Evolutionary conservation across 1,140 invertebrate genomes (phyloP), one percentile per base, ranked within the genome.

Genomic region (Eriocheir sinensis): DNA sequence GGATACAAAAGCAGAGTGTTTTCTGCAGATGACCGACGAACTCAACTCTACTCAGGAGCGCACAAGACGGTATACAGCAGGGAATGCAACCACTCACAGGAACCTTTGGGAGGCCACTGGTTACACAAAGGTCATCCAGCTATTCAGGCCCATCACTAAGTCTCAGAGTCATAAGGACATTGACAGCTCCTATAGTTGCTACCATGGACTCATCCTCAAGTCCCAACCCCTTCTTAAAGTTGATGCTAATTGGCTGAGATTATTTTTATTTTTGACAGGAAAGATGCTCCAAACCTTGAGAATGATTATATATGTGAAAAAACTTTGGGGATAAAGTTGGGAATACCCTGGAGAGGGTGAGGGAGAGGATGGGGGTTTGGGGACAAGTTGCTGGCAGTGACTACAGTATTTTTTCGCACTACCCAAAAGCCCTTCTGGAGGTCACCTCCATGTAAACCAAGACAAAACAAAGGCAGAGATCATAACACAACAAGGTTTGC

Each of bases 391-490:
- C n/a, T n/a, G n/a, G n/a, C n/a, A n/a, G n/a, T n/a, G n/a, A n/a
- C n/a, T n/a, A n/a, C n/a, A n/a, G n/a, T n/a, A n/a, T n/a, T n/a
- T n/a, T n/a, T n/a, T n/a, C n/a, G n/a, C n/a, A n/a, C 21, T 72
- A 12, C 60, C n/a, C 21, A 72, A n/a, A n/a, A 72, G 17, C 27
- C 60, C 60, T 72, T 72, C n/a, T 27, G 27, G n/a, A 27, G 27
- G 60, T 72, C 60, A 72, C 21, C 60, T 21, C 60, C 21, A 72
- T 27, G n/a, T 21, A 27, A 72, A 72, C 9, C 48, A 2, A 53
- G n/a, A 72, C 21, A 72, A 72, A n/a, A 72, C 60, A n/a, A n/a
- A n/a, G n/a, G n/a, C 60, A 72, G n/a, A n/a, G 60, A 72, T 72
- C 21, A 72, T 1, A 72, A 72, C 60, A 72, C 60, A 72, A 72